These are phyloP conservation scores for Silurus aristotelis DNA, from an alignment of 2,797 vertebrate species.

Conservation along the genomic window DNA sequence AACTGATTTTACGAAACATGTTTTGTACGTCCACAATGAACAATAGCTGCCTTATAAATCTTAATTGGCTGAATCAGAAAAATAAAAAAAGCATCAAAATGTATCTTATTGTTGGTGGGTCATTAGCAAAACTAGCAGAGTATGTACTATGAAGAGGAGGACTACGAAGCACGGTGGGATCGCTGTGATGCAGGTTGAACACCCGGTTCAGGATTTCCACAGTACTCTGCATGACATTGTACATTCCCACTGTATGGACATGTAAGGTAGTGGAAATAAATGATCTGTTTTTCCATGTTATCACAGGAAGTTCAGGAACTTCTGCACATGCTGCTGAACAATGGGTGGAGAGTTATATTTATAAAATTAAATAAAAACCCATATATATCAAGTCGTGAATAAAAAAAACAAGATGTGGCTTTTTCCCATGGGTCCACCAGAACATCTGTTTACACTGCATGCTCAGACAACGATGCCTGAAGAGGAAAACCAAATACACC, in stretches of 20 bases:
- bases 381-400: slow-evolving; percentile 36
- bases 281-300: slow-evolving; percentile 48
- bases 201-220: slow-evolving; percentile 14
- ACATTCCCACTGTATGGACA: slow-evolving; percentile 11
- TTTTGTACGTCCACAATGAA: slow-evolving; percentile 1
- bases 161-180: background rate
- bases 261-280: slow-evolving; percentile 14
- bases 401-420: slow-evolving; percentile 51
- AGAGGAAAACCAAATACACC: slow-evolving; percentile 33
- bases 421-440: slow-evolving; percentile 46
- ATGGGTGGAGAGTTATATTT: slow-evolving; percentile 38
- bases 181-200: background rate
- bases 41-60: background rate
- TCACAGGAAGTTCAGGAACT: slow-evolving; percentile 48
- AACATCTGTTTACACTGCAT: slow-evolving; percentile 26
- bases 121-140: slow-evolving; percentile 7
- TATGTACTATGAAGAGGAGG: background rate
- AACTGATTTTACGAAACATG: background rate
- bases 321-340: slow-evolving; percentile 25
- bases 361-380: slow-evolving; percentile 22
- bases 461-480: slow-evolving; percentile 38
- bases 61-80: background rate
- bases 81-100: background rate
- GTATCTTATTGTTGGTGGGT: background rate
- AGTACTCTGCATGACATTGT: slow-evolving; percentile 19